Base-by-base conservation (phyloP, 2,113 vertebrate genomes). In the Micronisus gabar region DNA sequence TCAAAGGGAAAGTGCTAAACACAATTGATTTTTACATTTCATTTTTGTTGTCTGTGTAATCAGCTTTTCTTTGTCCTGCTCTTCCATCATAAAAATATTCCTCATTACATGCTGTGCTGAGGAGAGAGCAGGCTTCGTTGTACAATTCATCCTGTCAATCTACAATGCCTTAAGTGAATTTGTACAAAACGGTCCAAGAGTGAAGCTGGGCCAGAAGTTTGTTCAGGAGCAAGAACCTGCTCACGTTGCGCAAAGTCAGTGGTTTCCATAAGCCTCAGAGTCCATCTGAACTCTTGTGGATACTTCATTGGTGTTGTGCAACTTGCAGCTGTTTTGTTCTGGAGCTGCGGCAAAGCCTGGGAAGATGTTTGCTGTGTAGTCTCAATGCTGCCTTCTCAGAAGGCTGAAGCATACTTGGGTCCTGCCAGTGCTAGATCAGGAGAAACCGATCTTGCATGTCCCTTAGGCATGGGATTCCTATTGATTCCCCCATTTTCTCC, bases 231-330 rank as follows among this genome's bases (percentile, higher is more conserved):
- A 36, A 52, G 65, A 66, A 81, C 67, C 92, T 86, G 68, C 72
- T 47, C 32, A 15, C 0, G 0, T 74, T 91, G 43, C 10, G 2
- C 30, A 9, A 10, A 78, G 11, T 29, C 26, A 23, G 52, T 61
- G 68, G 38, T 55, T 88, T 94, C 71, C 59, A 34, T 45, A 80
- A 86, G 53, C 32, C 63, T 72, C 58, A 1, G 55, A 47, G 58
- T 17, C 81, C 58, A 34, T 87, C 62, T 0, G 4, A 48, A 76
- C 67, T 79, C 73, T 32, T 32, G 34, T 4, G 26, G 66, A 56
- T 79, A 13, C 81, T 85, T 87, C 48, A 14, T 1, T 25, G 13
- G n/a, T n/a, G 58, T 71, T 95, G 88, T 80, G 86, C 91, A 96
- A 41, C 74, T 66, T 16, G 2, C 58, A 85, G 93, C 38, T 94